Evolutionary conservation across 1,140 invertebrate genomes (phyloP), one percentile per base, ranked within the genome.

Genomic region (Penaeus vannamei): DNA sequence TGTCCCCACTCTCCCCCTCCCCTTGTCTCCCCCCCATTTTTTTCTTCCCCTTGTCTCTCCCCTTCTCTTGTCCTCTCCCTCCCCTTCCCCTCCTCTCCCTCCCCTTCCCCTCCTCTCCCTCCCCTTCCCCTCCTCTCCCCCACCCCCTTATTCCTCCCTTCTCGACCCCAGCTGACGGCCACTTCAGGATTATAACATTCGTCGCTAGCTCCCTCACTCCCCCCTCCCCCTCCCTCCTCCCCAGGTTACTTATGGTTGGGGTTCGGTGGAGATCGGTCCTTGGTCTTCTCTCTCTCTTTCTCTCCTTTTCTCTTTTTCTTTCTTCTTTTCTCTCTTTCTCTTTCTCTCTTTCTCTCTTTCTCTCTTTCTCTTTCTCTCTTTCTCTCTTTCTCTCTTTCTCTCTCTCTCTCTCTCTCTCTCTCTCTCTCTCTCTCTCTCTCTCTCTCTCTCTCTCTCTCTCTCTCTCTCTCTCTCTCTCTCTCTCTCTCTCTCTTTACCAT

Each of bases 401-500:
- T 69, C 12, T 5, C 17, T 69, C 12, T 69, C 17, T 10, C 20
- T 10, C 17, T 69, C 12, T 5, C 17, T 69, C 20, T 69, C 17
- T 69, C 12, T 20, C 2, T 69, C 5, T 69, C 17, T 20, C 17
- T 0, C 17, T 10, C 66, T 22, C 17, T 22, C 66, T 69, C 20
- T 22, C 66, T 69, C 66, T 69, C 66, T 69, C 20, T 14, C 66
- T 69, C 66, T 22, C 66, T 69, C 66, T 22, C 66, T 66, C 64
- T 66, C 64, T 66, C 64, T 66, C 64, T 66, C 64, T 66, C 64
- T 66, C 64, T 66, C 64, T 66, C 64, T 66, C 64, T 66, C 64
- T 66, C 64, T 66, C 64, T 66, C 64, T 66, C 64, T 66, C 64
- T 66, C 64, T 26, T 7, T 26, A 2, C 7, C 26, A 2, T 7